Evolutionary conservation across 2,113 vertebrate genomes (phyloP), one percentile per base, ranked within the genome.

Genomic region (Romanogobio albipinnatus): DNA sequence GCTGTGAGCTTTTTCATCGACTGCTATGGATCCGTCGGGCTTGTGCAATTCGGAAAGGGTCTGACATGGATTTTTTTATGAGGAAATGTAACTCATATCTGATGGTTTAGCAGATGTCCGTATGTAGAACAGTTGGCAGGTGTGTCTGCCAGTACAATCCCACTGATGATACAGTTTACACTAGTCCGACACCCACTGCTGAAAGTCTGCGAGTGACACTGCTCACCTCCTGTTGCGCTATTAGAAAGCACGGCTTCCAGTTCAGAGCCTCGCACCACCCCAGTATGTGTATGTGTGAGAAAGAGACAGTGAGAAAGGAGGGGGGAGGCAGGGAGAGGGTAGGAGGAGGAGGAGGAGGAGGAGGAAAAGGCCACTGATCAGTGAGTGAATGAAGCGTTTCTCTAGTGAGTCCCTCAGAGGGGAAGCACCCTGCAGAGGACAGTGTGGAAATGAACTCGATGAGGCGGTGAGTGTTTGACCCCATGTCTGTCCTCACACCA

Each of bases 341-440:
- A 47, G 36, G 36, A 39, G 36, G 36, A 39, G 33, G 29, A 33
- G 29, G 29, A 68, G 64, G 89, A 85, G 81, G 36, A 77, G 79
- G 71, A 76, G 59, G 62, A 80, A 82, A 51, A 85, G 56, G 86
- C 87, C 87, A 90, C 91, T 92, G 92, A 92, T 93, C 92, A 92
- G 91, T 88, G 88, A 93, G 91, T 90, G 92, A 94, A 93, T 93
- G 92, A 94, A 91, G 90, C 90, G 82, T 94, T 93, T 93, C 89
- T 90, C 89, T 71, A 88, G 85, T 85, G 87, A 78, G 88, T 88
- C 49, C 73, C 58, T n/a, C 56, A 43, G 83, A 86, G 84, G 82
- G 84, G 81, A 89, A 87, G 81, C 85, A 84, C 79, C 81, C 84
- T 84, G 79, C 86, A 86, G 68, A 79, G 84, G 84, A 84, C 82